phyloP scores from a whole-genome alignment of 2,797 vertebrate genomes.

The Prionace glauca region DNA sequence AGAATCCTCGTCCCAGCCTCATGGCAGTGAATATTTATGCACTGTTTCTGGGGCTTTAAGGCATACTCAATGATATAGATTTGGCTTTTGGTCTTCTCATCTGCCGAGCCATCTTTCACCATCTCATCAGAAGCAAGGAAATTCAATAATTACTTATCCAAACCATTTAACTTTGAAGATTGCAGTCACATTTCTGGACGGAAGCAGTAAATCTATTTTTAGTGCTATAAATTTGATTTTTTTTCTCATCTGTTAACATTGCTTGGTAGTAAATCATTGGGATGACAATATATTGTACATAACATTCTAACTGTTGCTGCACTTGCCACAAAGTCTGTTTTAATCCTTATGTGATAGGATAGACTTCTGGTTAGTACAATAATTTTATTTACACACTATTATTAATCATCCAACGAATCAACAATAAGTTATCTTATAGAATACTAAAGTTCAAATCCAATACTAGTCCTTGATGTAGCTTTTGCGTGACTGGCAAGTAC shows the following conservation, averaged over 20 bases:
- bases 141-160: background rate
- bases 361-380: too few species aligned
- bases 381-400: too few species aligned
- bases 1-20: too few species aligned
- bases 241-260: background rate
- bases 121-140: background rate
- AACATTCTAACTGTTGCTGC: background rate
- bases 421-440: too few species aligned
- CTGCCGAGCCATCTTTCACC: background rate
- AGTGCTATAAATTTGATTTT: background rate
- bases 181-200: background rate
- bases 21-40: too few species aligned
- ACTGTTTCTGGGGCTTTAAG: too few species aligned
- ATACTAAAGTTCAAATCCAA: too few species aligned
- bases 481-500: too few species aligned
- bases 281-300: background rate
- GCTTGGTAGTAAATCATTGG: background rate
- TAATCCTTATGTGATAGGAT: too few species aligned
- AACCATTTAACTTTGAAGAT: background rate
- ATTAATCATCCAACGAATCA: too few species aligned
- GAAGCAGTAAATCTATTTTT: background rate
- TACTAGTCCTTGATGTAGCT: too few species aligned
- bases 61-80: background rate
- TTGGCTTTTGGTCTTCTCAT: background rate
- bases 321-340: too few species aligned